A percentile compares a stretch with the other conserved stretches of the same genome.
phyloP scores from a whole-genome alignment of 2,113 vertebrate genomes.

The Rhagologus leucostigma region DNA sequence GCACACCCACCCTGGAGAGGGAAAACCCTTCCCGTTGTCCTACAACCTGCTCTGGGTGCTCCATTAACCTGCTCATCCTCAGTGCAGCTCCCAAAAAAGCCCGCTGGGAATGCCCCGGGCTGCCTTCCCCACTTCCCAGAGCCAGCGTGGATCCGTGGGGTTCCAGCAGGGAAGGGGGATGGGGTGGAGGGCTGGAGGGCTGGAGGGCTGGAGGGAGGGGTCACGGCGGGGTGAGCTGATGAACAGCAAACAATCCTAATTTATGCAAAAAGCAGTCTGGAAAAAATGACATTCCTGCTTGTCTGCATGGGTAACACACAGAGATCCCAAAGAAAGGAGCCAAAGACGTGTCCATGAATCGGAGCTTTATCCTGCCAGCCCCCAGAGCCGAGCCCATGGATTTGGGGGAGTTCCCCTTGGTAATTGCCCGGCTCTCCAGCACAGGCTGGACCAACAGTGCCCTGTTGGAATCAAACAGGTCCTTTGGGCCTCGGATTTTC shows the following conservation, averaged over 20 bases:
- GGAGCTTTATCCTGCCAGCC: slow-evolving; percentile 67
- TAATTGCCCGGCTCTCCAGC: slow-evolving; percentile 38
- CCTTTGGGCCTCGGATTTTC: not conserved
- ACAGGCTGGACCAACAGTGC: not conserved
- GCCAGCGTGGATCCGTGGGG: rapidly evolving
- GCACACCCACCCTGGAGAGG: not conserved
- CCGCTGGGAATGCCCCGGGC: not conserved
- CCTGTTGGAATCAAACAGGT: not conserved
- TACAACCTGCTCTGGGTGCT: not conserved
- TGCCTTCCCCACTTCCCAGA: not conserved
- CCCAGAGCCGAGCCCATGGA: slow-evolving; percentile 13
- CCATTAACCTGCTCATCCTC: not conserved
- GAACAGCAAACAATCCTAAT: slow-evolving; percentile 62
- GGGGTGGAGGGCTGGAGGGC: not conserved
- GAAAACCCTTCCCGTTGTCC: not conserved
- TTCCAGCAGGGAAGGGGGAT: not conserved
- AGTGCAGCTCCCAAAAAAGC: not conserved
- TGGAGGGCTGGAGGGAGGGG: not conserved
- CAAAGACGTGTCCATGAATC: slow-evolving; percentile 66
- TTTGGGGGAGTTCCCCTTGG: slow-evolving; percentile 31
- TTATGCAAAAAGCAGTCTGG: slow-evolving; percentile 59
- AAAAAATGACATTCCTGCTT: slow-evolving; percentile 55
- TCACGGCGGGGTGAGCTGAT: not conserved
- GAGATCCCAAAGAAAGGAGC: slow-evolving; percentile 61
- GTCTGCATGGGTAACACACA: slow-evolving; percentile 56